Conservation (phyloP, 1,140 invertebrate species). For the Aphis craccivora region DNA sequence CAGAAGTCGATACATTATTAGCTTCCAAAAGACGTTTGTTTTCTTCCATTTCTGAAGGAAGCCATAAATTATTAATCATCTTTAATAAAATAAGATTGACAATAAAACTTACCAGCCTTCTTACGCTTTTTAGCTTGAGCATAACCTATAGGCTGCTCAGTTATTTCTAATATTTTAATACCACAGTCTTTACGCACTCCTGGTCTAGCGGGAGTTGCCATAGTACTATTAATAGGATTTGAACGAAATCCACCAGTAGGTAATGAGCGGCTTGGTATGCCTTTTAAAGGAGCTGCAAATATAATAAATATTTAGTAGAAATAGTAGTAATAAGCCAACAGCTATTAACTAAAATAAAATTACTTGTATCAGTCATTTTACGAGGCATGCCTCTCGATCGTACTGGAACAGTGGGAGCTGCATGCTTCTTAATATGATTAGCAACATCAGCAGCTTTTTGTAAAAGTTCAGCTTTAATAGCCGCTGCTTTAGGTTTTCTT, state of each 20-base stretch:
- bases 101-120: constrained; percentile 67
- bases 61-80: background rate
- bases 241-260: constrained; percentile 73
- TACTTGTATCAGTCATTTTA: constrained; percentile 95
- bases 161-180: constrained; percentile 91
- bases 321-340: constrained; percentile 24
- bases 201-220: constrained; percentile 65
- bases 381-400: constrained; percentile 92
- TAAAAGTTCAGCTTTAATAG: constrained; percentile 85
- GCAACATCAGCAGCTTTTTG: constrained; percentile 91
- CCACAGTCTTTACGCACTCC: constrained; percentile 83
- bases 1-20: constrained; percentile 63
- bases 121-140: constrained; percentile 73
- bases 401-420: constrained; percentile 87
- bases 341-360: constrained; percentile 62
- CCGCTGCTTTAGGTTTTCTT: constrained; percentile 93
- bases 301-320: constrained; percentile 60
- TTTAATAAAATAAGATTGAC: background rate
- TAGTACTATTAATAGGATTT: constrained; percentile 68
- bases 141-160: constrained; percentile 82
- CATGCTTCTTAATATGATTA: constrained; percentile 86
- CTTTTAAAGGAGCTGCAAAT: constrained; percentile 83
- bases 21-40: constrained; percentile 72
- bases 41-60: constrained; percentile 76
- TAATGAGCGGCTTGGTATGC: constrained; percentile 80